Percentiles rank a stretch among this genome's conserved stretches.
Evolutionary conservation across 2,888 invertebrate species (phyloP).

Genomic region (Silvanus unidentatus): DNA sequence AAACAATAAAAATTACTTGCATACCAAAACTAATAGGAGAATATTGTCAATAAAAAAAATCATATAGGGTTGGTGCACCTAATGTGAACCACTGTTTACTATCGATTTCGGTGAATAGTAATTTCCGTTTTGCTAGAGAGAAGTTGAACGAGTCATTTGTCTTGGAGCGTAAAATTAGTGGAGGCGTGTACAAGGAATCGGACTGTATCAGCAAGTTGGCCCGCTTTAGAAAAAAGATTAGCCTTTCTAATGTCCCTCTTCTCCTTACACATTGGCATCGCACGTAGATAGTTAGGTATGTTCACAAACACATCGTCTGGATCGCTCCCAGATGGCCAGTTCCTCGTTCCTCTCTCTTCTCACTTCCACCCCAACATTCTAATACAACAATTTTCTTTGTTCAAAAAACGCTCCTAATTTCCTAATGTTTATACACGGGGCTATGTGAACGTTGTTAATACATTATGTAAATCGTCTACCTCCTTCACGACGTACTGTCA

Average conservation of each 20-base stretch:
- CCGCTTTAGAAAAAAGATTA: constrained; percentile 34
- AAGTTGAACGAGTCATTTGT: too few relatives aligned
- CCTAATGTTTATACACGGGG: neutral
- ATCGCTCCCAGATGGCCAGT: constrained; percentile 32
- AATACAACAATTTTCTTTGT: too few relatives aligned
- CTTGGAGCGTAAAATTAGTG: constrained; percentile 28
- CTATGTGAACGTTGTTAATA: constrained; percentile 23
- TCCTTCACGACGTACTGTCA: constrained; percentile 38
- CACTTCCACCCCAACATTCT: neutral
- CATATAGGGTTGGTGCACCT: too few relatives aligned
- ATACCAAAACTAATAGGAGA: too few relatives aligned
- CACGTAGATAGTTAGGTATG: too few relatives aligned
- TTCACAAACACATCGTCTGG: constrained; percentile 1
- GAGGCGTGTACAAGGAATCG: constrained; percentile 35
- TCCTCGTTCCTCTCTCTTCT: constrained; percentile 26
- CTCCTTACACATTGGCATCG: too few relatives aligned
- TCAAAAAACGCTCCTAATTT: too few relatives aligned
- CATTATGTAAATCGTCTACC: constrained; percentile 43
- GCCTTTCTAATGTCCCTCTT: constrained; percentile 19
- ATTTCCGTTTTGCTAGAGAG: too few relatives aligned
- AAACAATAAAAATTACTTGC: too few relatives aligned
- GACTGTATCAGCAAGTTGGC: constrained; percentile 40
- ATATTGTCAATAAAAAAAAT: too few relatives aligned
- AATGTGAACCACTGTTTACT: too few relatives aligned
- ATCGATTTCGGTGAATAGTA: too few relatives aligned